These are phyloP conservation scores for Pseudochirops cupreus DNA, from an alignment of 2,797 vertebrate genomes.

Conservation along the genomic window DNA sequence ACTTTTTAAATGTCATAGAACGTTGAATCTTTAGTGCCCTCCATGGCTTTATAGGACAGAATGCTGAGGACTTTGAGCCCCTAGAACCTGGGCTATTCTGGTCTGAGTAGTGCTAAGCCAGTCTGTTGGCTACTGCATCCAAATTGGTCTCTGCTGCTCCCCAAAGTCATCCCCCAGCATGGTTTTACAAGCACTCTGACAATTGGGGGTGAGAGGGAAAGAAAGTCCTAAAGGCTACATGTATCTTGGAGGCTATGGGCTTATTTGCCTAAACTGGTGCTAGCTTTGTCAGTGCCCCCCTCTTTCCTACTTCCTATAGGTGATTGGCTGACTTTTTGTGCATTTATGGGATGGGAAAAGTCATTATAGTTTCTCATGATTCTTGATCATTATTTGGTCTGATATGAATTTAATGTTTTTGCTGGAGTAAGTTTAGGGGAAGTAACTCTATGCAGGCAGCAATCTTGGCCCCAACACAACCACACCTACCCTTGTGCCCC, in stretches of 20 bases:
- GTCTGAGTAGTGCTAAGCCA: background rate
- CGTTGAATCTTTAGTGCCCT: background rate
- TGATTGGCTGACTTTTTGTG: background rate
- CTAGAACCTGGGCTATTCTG: background rate
- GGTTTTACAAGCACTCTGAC: background rate
- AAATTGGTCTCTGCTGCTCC: background rate
- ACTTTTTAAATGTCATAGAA: background rate
- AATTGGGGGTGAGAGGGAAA: background rate
- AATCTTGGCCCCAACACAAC: background rate
- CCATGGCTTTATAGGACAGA: too few species aligned
- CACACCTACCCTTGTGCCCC: background rate
- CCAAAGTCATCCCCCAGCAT: background rate
- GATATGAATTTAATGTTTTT: background rate
- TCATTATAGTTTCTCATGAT: background rate
- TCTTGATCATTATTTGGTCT: background rate
- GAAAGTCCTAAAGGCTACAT: background rate
- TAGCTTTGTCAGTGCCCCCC: background rate
- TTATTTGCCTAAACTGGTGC: background rate
- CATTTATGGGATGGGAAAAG: background rate
- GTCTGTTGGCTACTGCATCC: background rate
- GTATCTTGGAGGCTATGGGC: background rate
- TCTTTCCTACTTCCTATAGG: background rate
- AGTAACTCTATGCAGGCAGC: background rate
- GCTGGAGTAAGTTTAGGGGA: background rate
- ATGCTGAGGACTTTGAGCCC: too few species aligned